A percentile compares a stretch with the other conserved stretches of the same genome.
phyloP scores from a whole-genome alignment of 2,113 vertebrate species.

The Plecturocebus donacophilus region DNA sequence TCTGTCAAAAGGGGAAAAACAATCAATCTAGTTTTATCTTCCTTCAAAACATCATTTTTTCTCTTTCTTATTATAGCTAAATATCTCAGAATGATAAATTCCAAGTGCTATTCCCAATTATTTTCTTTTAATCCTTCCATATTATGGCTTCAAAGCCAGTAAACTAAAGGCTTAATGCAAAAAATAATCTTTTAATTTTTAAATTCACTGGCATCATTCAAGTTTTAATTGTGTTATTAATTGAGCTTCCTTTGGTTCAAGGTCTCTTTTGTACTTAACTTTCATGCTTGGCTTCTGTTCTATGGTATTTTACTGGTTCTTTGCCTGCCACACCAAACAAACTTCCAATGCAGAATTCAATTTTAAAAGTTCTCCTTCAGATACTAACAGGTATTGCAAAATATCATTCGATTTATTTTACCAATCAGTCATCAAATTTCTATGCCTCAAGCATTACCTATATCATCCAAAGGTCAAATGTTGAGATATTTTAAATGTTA shows the following conservation, averaged over 20 bases:
- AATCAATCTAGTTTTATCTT: neutral
- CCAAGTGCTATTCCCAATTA: neutral
- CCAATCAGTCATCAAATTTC: neutral
- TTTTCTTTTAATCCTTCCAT: neutral
- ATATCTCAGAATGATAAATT: neutral
- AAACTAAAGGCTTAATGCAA: neutral
- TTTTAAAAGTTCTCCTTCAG: neutral
- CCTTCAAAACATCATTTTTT: neutral
- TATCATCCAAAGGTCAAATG: neutral
- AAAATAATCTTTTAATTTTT: neutral
- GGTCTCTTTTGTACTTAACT: neutral
- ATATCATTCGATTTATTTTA: neutral
- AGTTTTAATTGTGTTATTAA: neutral
- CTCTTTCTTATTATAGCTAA: neutral
- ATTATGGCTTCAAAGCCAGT: neutral
- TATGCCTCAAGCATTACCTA: neutral
- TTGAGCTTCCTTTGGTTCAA: neutral
- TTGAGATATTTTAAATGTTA: neutral
- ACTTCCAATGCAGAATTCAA: neutral
- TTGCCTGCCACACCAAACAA: neutral
- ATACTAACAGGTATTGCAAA: neutral
- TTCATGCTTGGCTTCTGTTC: neutral
- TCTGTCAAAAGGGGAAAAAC: neutral
- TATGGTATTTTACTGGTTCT: neutral
- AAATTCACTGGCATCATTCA: neutral